Conservation (phyloP, 2,113 vertebrate genomes). For the Phaethon lepturus region DNA sequence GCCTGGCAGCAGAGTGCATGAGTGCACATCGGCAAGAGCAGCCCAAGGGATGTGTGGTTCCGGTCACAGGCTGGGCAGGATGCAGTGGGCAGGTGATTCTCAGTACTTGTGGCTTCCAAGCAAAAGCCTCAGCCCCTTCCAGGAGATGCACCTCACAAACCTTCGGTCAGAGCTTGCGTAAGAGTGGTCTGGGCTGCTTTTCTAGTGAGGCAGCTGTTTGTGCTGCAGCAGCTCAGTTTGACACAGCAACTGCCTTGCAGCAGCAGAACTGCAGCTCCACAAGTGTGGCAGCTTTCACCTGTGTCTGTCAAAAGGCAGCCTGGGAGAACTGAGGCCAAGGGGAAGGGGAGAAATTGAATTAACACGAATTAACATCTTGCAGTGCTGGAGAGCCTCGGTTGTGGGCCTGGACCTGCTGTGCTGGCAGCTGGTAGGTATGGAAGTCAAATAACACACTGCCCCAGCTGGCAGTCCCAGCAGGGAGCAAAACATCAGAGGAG, state of each 20-base stretch:
- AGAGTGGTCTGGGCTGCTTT: neutral
- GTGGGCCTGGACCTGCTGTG: no score
- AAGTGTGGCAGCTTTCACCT: accelerated
- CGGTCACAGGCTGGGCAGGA: neutral
- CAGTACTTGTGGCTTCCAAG: neutral
- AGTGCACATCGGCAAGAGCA: accelerated
- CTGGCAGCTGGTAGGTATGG: accelerated
- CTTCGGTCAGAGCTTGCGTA: accelerated
- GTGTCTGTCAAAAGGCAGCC: neutral
- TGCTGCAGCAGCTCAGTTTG: neutral
- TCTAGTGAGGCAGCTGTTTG: neutral
- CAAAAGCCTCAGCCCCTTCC: neutral
- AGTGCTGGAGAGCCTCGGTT: accelerated
- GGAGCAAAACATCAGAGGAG: no score
- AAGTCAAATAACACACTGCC: no score
- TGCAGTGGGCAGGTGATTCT: accelerated
- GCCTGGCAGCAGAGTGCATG: neutral
- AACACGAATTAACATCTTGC: accelerated
- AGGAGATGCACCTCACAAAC: neutral
- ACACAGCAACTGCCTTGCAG: no score
- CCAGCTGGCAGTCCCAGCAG: neutral
- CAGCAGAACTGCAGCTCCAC: neutral
- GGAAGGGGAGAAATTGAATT: neutral
- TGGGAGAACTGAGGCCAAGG: accelerated
- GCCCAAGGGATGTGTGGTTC: accelerated